Evolutionary conservation across 2,797 vertebrate species (phyloP).

Genomic region (Myiotriccus ornatus): DNA sequence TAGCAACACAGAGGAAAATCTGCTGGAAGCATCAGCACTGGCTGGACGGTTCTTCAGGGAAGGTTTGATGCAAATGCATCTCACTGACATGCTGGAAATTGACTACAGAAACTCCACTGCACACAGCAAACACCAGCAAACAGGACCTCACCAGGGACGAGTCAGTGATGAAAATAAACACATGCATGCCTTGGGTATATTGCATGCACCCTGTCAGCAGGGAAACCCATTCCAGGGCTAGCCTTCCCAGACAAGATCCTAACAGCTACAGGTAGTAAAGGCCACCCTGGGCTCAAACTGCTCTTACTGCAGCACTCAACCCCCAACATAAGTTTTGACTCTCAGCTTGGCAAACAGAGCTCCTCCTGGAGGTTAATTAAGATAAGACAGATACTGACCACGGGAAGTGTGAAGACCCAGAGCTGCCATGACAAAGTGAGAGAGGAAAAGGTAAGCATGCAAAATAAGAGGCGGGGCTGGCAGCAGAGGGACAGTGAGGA

Average conservation of each 20-base stretch:
- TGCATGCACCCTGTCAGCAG: neutral
- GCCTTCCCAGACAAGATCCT: neutral
- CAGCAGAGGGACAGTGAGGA: neutral
- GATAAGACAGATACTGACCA: neutral
- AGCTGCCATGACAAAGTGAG: neutral
- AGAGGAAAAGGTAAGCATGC: neutral
- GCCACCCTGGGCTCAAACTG: neutral
- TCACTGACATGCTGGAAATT: neutral
- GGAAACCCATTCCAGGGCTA: neutral
- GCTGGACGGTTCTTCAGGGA: neutral
- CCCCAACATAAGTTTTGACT: neutral
- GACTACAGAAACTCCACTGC: neutral
- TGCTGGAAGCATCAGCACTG: fast-evolving
- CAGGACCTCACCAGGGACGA: neutral
- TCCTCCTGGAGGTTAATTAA: neutral
- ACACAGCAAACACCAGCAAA: neutral
- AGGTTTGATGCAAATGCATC: neutral
- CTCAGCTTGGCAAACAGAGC: neutral
- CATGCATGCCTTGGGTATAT: neutral
- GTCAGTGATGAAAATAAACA: neutral
- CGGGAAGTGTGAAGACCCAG: neutral
- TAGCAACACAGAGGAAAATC: neutral
- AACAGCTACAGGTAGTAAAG: neutral
- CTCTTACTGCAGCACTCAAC: neutral
- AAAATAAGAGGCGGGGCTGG: neutral